These are phyloP conservation scores for Heliothis subflexa DNA, from an alignment of 1,140 invertebrate species.

Conservation along the genomic window DNA sequence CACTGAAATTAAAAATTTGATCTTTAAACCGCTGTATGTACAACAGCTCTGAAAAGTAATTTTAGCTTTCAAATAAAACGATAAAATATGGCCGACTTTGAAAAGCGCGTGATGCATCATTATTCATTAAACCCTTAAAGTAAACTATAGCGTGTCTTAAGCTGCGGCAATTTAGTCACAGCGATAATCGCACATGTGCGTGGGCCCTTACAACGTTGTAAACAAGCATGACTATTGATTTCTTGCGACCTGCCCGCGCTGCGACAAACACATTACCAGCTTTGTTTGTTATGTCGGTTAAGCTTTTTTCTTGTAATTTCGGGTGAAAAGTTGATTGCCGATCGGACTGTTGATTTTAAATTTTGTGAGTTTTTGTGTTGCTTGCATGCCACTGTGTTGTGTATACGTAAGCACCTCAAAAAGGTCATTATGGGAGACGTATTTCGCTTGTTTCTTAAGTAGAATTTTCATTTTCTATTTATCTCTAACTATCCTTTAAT, in stretches of 20 bases:
- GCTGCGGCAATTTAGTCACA: constrained; percentile 9
- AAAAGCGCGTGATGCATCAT: neutral
- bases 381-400: neutral
- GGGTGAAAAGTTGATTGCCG: constrained; percentile 2
- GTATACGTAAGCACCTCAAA: no score
- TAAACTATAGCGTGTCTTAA: constrained; percentile 13
- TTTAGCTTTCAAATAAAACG: neutral
- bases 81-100: neutral
- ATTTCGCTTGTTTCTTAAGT: no score
- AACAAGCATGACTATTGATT: constrained; percentile 42
- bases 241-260: constrained; percentile 15
- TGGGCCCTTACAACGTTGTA: constrained; percentile 25
- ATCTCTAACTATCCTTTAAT: no score
- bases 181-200: constrained; percentile 40
- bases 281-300: constrained; percentile 29
- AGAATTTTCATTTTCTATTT: no score
- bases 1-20: no score
- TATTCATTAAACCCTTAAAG: neutral
- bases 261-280: constrained; percentile 36
- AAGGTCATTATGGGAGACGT: no score
- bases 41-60: neutral
- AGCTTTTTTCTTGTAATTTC: neutral
- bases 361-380: constrained; percentile 1
- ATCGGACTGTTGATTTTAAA: neutral
- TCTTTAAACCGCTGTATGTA: no score